These are phyloP conservation scores for Meloidogyne exigua DNA, from an alignment of 1,140 invertebrate genomes.

Conservation along the genomic window DNA sequence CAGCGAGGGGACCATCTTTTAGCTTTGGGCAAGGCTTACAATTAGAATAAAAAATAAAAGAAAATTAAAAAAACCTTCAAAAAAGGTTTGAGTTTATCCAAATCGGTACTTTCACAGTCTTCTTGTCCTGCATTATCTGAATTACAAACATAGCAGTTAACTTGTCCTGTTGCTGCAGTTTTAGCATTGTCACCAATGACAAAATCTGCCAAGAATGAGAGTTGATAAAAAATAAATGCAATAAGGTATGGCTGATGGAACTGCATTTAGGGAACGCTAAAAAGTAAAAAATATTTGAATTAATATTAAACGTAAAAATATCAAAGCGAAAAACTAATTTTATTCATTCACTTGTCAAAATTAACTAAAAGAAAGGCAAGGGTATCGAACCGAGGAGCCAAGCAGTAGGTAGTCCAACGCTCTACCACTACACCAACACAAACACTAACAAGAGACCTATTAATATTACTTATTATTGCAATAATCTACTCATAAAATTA, in stretches of 20 bases:
- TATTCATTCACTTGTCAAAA: too few species aligned
- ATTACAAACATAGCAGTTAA: slow-evolving; percentile 49
- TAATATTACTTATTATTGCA: too few species aligned
- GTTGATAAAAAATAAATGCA: background rate
- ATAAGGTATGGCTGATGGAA: background rate
- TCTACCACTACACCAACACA: too few species aligned
- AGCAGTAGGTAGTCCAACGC: too few species aligned
- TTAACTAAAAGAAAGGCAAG: too few species aligned
- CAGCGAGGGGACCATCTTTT: slow-evolving; percentile 33
- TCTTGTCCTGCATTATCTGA: slow-evolving; percentile 36
- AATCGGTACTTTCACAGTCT: slow-evolving; percentile 34
- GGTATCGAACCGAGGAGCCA: too few species aligned
- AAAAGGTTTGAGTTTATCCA: slow-evolving; percentile 34
- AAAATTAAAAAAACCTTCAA: slow-evolving; percentile 39
- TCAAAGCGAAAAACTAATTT: too few species aligned
- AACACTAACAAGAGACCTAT: too few species aligned
- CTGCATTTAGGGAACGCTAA: background rate
- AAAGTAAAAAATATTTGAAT: background rate
- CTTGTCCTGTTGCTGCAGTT: background rate
- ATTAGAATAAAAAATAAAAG: slow-evolving; percentile 33
- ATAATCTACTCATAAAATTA: too few species aligned
- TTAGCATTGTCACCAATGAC: background rate
- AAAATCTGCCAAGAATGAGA: background rate
- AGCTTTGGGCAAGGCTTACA: slow-evolving; percentile 36
- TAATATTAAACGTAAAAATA: too few species aligned